phyloP scores from a whole-genome alignment of 2,888 invertebrate genomes.

The Aphelenchoides bicaudatus region DNA sequence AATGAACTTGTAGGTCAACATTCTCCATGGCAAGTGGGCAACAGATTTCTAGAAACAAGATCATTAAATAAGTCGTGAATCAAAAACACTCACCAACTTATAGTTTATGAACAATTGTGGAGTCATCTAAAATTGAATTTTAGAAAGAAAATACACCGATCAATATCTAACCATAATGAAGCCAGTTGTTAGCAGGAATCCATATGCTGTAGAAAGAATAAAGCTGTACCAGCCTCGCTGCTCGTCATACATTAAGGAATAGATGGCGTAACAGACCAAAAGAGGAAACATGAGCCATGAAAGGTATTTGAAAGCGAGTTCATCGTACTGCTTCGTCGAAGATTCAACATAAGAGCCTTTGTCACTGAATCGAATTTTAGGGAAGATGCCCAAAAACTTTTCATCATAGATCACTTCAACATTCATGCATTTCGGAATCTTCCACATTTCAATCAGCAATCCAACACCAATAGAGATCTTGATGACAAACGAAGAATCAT shows the following conservation, averaged over 20 bases:
- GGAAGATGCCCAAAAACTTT: conserved; percentile 74
- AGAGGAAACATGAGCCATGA: conserved; percentile 94
- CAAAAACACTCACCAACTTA: too few species aligned
- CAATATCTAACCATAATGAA: conserved; percentile 99
- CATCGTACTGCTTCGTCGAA: conserved; percentile 85
- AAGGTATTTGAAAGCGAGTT: conserved; percentile 84
- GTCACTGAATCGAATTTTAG: conserved; percentile 77
- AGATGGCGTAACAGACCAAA: conserved; percentile 84
- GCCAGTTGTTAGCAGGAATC: conserved; percentile 91
- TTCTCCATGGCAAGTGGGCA: conserved; percentile 96
- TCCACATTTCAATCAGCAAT: conserved; percentile 94
- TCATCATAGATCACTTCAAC: conserved; percentile 65
- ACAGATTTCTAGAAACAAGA: too few species aligned
- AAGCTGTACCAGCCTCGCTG: conserved; percentile 99
- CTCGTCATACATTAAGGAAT: conserved; percentile 88
- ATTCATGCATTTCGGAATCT: conserved; percentile 81
- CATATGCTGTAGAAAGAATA: conserved; percentile 90
- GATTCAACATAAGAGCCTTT: conserved; percentile 95
- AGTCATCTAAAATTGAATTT: conserved; percentile 9
- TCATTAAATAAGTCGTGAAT: too few species aligned
- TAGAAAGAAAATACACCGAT: conserved; percentile 20
- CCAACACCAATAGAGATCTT: conserved; percentile 88
- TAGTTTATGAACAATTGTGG: conserved; percentile 87
- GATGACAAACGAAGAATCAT: conserved; percentile 95
- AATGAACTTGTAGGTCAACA: conserved; percentile 93